These are phyloP conservation scores for Drosophila lini DNA, from an alignment of 1,140 invertebrate species.

Conservation along the genomic window DNA sequence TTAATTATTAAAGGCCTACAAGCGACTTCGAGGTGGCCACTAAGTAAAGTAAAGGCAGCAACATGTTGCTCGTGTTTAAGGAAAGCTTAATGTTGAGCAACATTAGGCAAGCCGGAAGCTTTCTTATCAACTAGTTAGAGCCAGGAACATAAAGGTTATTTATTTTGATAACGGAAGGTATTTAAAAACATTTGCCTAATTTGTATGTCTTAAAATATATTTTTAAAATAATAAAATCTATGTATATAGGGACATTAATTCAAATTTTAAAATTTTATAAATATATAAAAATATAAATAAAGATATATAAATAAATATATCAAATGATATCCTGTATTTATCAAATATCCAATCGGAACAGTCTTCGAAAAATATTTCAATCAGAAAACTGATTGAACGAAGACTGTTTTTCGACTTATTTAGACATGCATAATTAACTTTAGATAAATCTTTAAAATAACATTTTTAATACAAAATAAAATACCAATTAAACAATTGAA, in stretches of 20 bases:
- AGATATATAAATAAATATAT: too few species aligned
- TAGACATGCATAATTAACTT: too few species aligned
- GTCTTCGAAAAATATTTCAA: too few species aligned
- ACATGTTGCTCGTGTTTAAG: constrained; percentile 21
- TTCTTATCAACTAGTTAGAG: constrained; percentile 40
- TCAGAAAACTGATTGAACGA: too few species aligned
- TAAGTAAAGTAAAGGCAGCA: constrained; percentile 6
- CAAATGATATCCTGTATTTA: too few species aligned
- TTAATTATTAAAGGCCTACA: constrained; percentile 24
- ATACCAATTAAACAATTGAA: not conserved
- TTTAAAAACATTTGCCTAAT: not conserved
- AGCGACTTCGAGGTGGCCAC: constrained; percentile 32
- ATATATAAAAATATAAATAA: too few species aligned
- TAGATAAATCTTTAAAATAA: too few species aligned
- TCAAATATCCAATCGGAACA: too few species aligned
- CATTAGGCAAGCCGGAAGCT: constrained; percentile 37
- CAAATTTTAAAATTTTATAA: too few species aligned
- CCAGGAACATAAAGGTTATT: not conserved
- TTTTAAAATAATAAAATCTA: not conserved
- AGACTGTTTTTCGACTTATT: too few species aligned
- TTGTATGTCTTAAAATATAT: not conserved
- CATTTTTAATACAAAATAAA: not conserved
- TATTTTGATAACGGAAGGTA: not conserved
- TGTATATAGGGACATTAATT: too few species aligned
- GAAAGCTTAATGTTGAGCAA: constrained; percentile 37